Evolutionary conservation across 23 tunicate species (phyloP).

Genomic region (Ascidia mentula): DNA sequence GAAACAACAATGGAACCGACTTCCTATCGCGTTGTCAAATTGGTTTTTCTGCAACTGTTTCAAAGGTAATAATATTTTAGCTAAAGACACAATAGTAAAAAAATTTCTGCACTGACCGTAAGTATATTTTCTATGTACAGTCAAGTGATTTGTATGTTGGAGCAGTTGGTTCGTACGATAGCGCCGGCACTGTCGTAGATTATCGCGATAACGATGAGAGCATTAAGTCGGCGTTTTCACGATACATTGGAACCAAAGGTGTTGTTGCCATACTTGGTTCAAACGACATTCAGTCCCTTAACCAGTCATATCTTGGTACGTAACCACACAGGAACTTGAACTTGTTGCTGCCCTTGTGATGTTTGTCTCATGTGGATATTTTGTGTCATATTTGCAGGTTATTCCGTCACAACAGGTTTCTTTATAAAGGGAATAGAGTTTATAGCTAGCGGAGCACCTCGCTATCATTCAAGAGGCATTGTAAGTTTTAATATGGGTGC

Average conservation of each 20-base stretch:
- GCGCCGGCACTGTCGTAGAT: slow-evolving; percentile 34
- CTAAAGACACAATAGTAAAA: neutral
- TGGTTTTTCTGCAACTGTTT: neutral
- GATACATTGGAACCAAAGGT: neutral
- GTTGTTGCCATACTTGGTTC: neutral
- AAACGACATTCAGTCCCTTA: neutral
- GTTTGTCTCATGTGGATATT: neutral
- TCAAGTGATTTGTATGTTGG: slow-evolving; percentile 28
- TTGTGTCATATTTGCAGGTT: slow-evolving; percentile 4
- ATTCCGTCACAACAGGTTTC: slow-evolving; percentile 25
- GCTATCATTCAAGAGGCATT: slow-evolving; percentile 42
- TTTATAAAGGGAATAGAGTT: slow-evolving; percentile 6
- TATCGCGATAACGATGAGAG: slow-evolving; percentile 1
- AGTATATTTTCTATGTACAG: neutral
- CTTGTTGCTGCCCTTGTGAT: too few species aligned
- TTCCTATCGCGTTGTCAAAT: neutral
- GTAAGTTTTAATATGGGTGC: too few species aligned
- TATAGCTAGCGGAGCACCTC: slow-evolving; percentile 32
- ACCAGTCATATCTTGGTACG: slow-evolving; percentile 7
- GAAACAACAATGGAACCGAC: neutral
- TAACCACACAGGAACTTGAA: neutral
- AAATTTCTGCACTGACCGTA: neutral
- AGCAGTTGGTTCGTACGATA: slow-evolving; percentile 54
- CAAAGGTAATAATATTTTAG: neutral
- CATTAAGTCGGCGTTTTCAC: neutral